phyloP scores from a whole-genome alignment of 2,888 invertebrate genomes.

The Syrphus vitripennis region DNA sequence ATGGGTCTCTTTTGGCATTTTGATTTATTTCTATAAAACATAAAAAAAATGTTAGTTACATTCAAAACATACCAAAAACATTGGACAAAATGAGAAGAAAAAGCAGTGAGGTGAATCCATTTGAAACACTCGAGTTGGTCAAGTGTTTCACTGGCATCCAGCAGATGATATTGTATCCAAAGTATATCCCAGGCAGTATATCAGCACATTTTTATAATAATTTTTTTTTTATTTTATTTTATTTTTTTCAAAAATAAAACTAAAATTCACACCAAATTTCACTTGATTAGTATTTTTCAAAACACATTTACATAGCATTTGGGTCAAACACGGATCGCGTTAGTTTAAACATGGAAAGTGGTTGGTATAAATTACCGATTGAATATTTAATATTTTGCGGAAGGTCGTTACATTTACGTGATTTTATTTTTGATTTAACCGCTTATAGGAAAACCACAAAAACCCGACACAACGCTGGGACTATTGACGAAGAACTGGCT shows the following conservation, averaged over 20 bases:
- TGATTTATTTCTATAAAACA: not conserved
- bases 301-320: constrained; percentile 39
- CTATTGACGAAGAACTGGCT: constrained; percentile 52
- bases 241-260: not conserved
- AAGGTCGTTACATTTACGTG: not conserved
- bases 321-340: not conserved
- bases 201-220: constrained; percentile 49
- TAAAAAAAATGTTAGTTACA: not conserved
- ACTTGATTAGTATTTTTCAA: constrained; percentile 26
- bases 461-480: constrained; percentile 3
- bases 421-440: not conserved
- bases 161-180: constrained; percentile 68
- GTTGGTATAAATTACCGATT: not conserved
- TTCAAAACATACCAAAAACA: constrained; percentile 57
- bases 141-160: constrained; percentile 71
- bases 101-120: constrained; percentile 69
- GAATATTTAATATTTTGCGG: not conserved
- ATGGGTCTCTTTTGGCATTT: not conserved
- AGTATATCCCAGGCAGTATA: constrained; percentile 53
- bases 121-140: constrained; percentile 63
- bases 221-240: not conserved
- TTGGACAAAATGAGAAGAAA: constrained; percentile 54
- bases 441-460: not conserved
- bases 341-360: not conserved
- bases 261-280: constrained; percentile 11